A percentile compares a stretch with the other conserved stretches of the same genome.
These are phyloP conservation scores for Eulacestoma nigropectus DNA, from an alignment of 2,113 vertebrate species.

Conservation along the genomic window DNA sequence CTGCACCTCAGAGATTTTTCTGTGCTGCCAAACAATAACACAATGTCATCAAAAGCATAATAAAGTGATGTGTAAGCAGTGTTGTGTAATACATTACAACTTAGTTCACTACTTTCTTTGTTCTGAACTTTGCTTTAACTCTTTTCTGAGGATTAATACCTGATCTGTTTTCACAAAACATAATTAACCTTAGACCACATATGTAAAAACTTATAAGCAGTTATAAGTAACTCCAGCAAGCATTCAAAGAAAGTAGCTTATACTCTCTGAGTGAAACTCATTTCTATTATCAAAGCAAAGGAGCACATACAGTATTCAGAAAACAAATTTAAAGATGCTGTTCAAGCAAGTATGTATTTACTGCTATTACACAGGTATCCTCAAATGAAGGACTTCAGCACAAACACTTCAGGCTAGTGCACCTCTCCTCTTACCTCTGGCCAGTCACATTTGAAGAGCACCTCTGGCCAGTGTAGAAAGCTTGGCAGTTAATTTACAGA, in stretches of 20 bases:
- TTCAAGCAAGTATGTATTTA: background rate
- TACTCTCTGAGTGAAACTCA: background rate
- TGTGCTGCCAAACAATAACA: background rate
- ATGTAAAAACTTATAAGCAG: background rate
- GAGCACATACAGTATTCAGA: background rate
- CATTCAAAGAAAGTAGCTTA: background rate
- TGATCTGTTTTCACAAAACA: background rate
- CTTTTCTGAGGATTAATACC: background rate
- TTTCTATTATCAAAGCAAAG: background rate
- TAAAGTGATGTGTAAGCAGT: background rate
- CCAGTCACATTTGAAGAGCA: background rate
- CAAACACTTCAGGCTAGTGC: background rate
- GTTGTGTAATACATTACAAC: background rate
- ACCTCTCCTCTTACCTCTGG: background rate
- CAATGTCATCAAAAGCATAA: background rate
- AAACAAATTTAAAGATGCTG: background rate
- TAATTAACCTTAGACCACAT: background rate
- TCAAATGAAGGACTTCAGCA: background rate
- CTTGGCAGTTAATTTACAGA: background rate
- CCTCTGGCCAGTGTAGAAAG: background rate
- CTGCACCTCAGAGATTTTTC: background rate
- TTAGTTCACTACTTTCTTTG: background rate
- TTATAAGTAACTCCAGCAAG: background rate
- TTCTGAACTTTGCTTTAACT: background rate
- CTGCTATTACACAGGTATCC: background rate